Percentiles rank a stretch among this genome's conserved stretches.
Conservation (phyloP, 2,797 vertebrate species). For the Sebastes miniatus region DNA sequence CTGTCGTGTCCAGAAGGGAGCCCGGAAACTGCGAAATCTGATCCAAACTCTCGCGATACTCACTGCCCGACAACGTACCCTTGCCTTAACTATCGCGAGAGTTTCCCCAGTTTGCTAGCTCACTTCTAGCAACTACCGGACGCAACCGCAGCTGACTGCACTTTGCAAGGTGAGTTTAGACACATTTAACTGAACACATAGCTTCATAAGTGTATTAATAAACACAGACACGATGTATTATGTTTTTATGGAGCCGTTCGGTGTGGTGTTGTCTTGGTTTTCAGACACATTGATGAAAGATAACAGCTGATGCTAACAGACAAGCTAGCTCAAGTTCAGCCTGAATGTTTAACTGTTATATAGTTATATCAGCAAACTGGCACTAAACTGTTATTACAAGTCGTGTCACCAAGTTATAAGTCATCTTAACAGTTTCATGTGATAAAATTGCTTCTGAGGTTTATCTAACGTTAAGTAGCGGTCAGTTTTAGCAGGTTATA, state of each 20-base stretch:
- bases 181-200: background rate
- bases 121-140: too few species aligned
- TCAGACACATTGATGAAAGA: background rate
- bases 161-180: constrained; percentile 36
- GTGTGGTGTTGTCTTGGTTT: background rate
- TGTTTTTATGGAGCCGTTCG: rapidly evolving
- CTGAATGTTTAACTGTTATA: background rate
- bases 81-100: too few species aligned
- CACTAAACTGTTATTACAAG: rapidly evolving
- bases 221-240: rapidly evolving
- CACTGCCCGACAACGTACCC: too few species aligned
- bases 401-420: background rate
- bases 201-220: background rate
- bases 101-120: too few species aligned
- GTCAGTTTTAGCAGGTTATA: background rate
- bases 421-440: rapidly evolving
- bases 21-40: too few species aligned
- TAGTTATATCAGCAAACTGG: too few species aligned
- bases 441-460: too few species aligned
- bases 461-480: background rate
- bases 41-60: too few species aligned
- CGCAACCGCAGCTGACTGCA: background rate
- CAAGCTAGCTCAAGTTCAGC: background rate
- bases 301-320: constrained; percentile 38
- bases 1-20: too few species aligned